Conservation (phyloP, 2,888 invertebrate species). For the Hermodice carunculata region DNA sequence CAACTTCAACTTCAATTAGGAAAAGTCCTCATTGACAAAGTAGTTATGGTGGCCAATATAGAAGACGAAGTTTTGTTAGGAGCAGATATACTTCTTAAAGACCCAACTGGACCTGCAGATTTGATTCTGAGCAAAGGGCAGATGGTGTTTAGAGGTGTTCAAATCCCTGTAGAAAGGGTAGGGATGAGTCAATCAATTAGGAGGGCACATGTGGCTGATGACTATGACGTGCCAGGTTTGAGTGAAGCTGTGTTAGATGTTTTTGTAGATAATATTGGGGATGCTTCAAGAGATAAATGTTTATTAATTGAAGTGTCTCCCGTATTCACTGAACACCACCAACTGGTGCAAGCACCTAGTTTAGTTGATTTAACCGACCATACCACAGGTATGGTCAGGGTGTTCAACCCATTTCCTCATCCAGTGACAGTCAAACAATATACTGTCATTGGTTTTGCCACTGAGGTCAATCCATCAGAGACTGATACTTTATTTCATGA, state of each 20-base stretch:
- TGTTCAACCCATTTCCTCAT: too few relatives aligned
- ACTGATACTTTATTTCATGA: too few relatives aligned
- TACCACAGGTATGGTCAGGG: too few relatives aligned
- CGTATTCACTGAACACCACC: too few relatives aligned
- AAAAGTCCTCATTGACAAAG: neutral
- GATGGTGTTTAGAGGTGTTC: neutral
- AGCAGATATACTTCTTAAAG: neutral
- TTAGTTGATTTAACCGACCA: too few relatives aligned
- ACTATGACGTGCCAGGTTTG: neutral
- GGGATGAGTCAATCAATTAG: neutral
- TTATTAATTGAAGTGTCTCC: too few relatives aligned
- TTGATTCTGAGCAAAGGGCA: neutral
- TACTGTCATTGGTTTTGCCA: too few relatives aligned
- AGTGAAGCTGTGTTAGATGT: neutral
- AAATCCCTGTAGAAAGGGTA: neutral
- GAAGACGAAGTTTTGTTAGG: slow-evolving; percentile 1
- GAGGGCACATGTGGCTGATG: neutral
- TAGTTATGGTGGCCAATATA: neutral
- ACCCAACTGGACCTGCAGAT: neutral
- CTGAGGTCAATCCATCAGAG: too few relatives aligned
- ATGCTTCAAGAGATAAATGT: too few relatives aligned
- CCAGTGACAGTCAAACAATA: too few relatives aligned
- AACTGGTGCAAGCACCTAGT: too few relatives aligned
- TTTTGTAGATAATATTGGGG: neutral
- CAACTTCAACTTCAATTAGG: neutral